Percentiles rank a stretch among this genome's conserved stretches.
Evolutionary conservation across 2,888 invertebrate genomes (phyloP).

Genomic region (Hyposoter didymator): DNA sequence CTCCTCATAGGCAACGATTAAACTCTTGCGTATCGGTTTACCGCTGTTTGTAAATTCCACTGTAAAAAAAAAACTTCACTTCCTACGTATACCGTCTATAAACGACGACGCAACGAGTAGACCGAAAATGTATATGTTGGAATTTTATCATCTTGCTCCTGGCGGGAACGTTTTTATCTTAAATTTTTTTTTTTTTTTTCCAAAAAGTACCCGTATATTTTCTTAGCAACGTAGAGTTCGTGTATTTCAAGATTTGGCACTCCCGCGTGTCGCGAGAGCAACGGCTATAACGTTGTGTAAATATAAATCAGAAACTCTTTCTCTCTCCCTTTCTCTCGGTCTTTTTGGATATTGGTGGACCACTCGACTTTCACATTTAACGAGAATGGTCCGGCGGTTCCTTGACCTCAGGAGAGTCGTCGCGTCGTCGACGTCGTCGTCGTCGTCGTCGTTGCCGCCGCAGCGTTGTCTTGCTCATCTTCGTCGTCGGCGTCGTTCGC

Average conservation of each 20-base stretch:
- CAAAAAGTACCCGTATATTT: slow-evolving; percentile 31
- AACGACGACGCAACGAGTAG: slow-evolving; percentile 42
- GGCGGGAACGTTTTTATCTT: slow-evolving; percentile 30
- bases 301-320: slow-evolving; percentile 59
- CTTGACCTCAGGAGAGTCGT: slow-evolving; percentile 63
- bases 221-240: slow-evolving; percentile 23
- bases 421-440: neutral
- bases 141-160: slow-evolving; percentile 52
- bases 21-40: slow-evolving; percentile 58
- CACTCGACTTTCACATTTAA: slow-evolving; percentile 67
- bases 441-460: too few species aligned
- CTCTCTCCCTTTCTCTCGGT: slow-evolving; percentile 14
- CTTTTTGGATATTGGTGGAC: slow-evolving; percentile 36
- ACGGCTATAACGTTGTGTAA: slow-evolving; percentile 57
- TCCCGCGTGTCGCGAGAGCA: slow-evolving; percentile 33
- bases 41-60: slow-evolving; percentile 52
- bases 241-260: slow-evolving; percentile 59
- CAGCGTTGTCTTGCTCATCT: slow-evolving; percentile 17
- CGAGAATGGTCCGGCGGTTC: slow-evolving; percentile 65
- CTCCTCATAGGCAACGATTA: slow-evolving; percentile 44
- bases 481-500: slow-evolving; percentile 36
- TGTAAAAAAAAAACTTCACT: slow-evolving; percentile 21
- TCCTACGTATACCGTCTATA: slow-evolving; percentile 47
- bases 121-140: slow-evolving; percentile 23
- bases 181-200: slow-evolving; percentile 7